Conservation (phyloP, 2,113 vertebrate genomes). For the Chloropsis hardwickii region DNA sequence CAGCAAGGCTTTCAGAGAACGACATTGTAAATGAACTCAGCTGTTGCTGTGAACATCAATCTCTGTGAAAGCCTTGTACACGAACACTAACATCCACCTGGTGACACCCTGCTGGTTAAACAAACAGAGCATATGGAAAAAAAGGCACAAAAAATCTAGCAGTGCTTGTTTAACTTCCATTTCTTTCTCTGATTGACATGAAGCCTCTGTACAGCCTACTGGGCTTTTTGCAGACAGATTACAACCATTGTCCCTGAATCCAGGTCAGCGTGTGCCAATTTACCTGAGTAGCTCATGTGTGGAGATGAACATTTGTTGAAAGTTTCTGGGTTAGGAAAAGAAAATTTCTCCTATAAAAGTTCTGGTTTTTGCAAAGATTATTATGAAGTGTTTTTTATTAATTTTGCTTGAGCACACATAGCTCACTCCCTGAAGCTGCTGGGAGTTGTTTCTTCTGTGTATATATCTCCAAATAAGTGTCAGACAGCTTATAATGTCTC, state of each 20-base stretch:
- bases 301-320: neutral
- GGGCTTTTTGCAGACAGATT: neutral
- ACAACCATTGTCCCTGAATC: neutral
- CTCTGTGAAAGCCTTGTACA: neutral
- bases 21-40: neutral
- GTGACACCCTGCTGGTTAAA: constrained; percentile 36
- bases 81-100: neutral
- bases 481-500: neutral
- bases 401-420: neutral
- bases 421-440: neutral
- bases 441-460: neutral
- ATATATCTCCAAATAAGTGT: neutral
- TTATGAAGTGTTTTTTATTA: neutral
- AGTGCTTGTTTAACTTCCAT: neutral
- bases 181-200: neutral
- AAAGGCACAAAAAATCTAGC: neutral
- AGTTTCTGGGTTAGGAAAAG: neutral
- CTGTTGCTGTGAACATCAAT: neutral
- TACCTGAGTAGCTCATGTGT: neutral
- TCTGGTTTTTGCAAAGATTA: neutral
- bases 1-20: neutral
- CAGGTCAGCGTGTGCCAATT: neutral
- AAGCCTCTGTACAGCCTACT: neutral
- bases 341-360: constrained; percentile 7
- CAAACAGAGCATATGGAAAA: neutral